Conservation (phyloP, 1,140 invertebrate genomes). For the Scaptomyza graminum region DNA sequence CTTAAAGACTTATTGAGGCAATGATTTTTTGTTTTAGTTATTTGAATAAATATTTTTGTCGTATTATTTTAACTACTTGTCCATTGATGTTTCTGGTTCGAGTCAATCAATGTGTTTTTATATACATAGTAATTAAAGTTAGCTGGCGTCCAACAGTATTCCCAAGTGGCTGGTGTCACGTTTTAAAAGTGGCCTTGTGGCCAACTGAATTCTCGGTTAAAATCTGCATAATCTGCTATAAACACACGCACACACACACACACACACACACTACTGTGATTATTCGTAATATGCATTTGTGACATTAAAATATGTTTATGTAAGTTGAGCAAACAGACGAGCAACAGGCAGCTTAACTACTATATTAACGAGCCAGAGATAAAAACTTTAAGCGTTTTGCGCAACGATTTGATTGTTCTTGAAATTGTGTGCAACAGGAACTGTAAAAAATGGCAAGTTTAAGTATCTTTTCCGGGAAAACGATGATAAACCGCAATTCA, state of each 20-base stretch:
- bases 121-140: conserved; percentile 15
- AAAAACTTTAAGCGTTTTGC: no score
- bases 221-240: not conserved
- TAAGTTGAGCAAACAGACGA: not conserved
- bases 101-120: no score
- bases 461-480: no score
- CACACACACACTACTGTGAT: conserved; percentile 15
- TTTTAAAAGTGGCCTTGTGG: not conserved
- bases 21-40: no score
- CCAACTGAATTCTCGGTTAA: not conserved
- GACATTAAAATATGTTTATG: not conserved
- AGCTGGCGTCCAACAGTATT: not conserved
- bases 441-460: not conserved
- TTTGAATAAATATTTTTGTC: no score
- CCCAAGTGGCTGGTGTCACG: conserved; percentile 2
- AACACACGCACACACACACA: not conserved
- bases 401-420: conserved; percentile 11
- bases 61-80: no score
- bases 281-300: conserved; percentile 6
- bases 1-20: no score
- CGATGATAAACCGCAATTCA: no score
- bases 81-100: no score
- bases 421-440: not conserved
- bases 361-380: no score
- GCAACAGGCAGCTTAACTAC: not conserved